These are phyloP conservation scores for Chrysolina haemoptera DNA, from an alignment of 2,888 invertebrate species.

Conservation along the genomic window DNA sequence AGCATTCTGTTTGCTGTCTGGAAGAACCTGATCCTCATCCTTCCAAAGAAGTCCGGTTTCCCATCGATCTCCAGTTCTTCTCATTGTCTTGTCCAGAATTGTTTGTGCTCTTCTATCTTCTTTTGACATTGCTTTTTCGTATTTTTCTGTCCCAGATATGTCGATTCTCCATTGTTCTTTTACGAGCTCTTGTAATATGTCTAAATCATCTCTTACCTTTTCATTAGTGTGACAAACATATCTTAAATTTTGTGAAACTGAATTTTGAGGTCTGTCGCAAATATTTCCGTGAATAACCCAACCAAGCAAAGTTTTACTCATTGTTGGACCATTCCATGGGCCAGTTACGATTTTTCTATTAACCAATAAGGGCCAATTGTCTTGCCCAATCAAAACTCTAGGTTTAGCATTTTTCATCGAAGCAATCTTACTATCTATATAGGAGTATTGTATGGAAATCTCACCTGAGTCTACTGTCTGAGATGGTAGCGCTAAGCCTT, in stretches of 20 bases:
- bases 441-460: slow-evolving; percentile 23
- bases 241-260: not conserved
- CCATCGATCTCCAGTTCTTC: slow-evolving; percentile 18
- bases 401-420: slow-evolving; percentile 33
- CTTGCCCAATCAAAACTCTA: slow-evolving; percentile 27
- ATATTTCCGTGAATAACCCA: slow-evolving; percentile 29
- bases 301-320: slow-evolving; percentile 27
- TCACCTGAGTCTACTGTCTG: slow-evolving; percentile 22
- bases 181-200: slow-evolving; percentile 20
- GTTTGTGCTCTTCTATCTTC: slow-evolving; percentile 24
- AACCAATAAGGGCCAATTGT: slow-evolving; percentile 35
- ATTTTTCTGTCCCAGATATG: not conserved
- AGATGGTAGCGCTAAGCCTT: slow-evolving; percentile 13
- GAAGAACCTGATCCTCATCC: slow-evolving; percentile 16
- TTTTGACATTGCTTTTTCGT: not conserved
- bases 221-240: not conserved
- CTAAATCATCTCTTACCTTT: slow-evolving; percentile 26
- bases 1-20: slow-evolving; percentile 33
- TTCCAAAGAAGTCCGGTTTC: slow-evolving; percentile 32
- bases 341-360: slow-evolving; percentile 25
- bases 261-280: not conserved
- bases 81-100: slow-evolving; percentile 24
- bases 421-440: slow-evolving; percentile 24
- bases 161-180: slow-evolving; percentile 24
- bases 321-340: slow-evolving; percentile 26